Percentiles rank a stretch among this genome's conserved stretches.
These are phyloP conservation scores for Tetragonula clypearis DNA, from an alignment of 1,140 invertebrate genomes.

Conservation along the genomic window DNA sequence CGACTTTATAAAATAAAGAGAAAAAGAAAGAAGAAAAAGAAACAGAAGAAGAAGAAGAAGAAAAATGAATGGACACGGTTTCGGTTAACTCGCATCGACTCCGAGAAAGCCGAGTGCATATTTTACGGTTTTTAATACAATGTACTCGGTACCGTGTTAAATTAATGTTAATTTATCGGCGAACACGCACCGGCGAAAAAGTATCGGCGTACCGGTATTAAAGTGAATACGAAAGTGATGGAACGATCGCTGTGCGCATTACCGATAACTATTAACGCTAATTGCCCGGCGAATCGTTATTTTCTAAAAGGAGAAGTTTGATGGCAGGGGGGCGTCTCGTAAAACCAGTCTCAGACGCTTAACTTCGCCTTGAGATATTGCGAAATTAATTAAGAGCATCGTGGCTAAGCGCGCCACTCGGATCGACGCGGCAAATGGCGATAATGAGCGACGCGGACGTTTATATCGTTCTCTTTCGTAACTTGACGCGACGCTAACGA, in stretches of 20 bases:
- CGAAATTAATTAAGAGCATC: constrained; percentile 51
- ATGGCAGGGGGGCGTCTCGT: constrained; percentile 28
- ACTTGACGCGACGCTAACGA: neutral
- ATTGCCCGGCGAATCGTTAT: constrained; percentile 40
- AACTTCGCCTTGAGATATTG: constrained; percentile 26
- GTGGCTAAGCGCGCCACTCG: neutral
- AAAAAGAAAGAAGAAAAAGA: neutral
- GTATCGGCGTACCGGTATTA: constrained; percentile 21
- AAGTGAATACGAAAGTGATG: constrained; percentile 49
- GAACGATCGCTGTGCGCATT: constrained; percentile 31
- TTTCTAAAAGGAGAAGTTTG: constrained; percentile 46
- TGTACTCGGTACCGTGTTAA: constrained; percentile 40
- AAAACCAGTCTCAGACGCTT: constrained; percentile 22
- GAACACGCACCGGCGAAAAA: neutral
- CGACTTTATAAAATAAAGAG: neutral
- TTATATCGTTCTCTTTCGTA: constrained; percentile 21
- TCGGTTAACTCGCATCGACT: neutral
- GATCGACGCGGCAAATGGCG: constrained; percentile 23
- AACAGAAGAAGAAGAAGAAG: too few species aligned
- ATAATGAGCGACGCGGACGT: constrained; percentile 19
- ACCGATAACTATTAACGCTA: constrained; percentile 48
- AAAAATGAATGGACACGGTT: neutral
- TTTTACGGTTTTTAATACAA: constrained; percentile 50
- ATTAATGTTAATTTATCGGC: constrained; percentile 44
- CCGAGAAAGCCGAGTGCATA: constrained; percentile 35